phyloP scores from a whole-genome alignment of 2,113 vertebrate species.

The Ranitomeya variabilis region DNA sequence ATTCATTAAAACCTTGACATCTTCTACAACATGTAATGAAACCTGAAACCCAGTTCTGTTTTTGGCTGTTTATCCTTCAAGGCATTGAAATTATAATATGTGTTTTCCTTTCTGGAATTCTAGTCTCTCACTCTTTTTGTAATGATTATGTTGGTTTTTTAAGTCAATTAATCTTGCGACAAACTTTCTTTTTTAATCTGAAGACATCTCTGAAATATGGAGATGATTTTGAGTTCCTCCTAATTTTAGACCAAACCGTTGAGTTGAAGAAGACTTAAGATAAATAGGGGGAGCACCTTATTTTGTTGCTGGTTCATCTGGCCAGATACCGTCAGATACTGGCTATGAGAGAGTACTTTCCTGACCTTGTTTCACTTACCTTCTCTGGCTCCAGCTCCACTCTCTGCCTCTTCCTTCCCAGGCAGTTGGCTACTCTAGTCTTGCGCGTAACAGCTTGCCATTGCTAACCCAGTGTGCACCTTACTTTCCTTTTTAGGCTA shows the following conservation, averaged over 20 bases:
- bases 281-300: background rate
- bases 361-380: too few relatives aligned
- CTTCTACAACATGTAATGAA: slow-evolving; percentile 1
- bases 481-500: too few relatives aligned
- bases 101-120: slow-evolving; percentile 32
- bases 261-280: too few relatives aligned
- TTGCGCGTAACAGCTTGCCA: too few relatives aligned
- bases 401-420: too few relatives aligned
- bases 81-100: slow-evolving; percentile 8
- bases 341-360: too few relatives aligned
- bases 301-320: background rate
- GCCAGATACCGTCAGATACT: background rate
- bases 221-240: background rate
- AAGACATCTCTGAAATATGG: background rate
- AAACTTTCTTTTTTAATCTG: background rate
- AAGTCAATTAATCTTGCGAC: background rate
- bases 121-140: background rate
- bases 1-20: background rate
- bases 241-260: background rate
- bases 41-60: background rate
- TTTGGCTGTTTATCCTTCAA: slow-evolving; percentile 14
- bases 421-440: too few relatives aligned
- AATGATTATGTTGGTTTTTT: background rate
- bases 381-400: too few relatives aligned
- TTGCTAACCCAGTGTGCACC: too few relatives aligned